Evolutionary conservation across 2,113 vertebrate genomes (phyloP).

Genomic region (Ctenomys sociabilis): DNA sequence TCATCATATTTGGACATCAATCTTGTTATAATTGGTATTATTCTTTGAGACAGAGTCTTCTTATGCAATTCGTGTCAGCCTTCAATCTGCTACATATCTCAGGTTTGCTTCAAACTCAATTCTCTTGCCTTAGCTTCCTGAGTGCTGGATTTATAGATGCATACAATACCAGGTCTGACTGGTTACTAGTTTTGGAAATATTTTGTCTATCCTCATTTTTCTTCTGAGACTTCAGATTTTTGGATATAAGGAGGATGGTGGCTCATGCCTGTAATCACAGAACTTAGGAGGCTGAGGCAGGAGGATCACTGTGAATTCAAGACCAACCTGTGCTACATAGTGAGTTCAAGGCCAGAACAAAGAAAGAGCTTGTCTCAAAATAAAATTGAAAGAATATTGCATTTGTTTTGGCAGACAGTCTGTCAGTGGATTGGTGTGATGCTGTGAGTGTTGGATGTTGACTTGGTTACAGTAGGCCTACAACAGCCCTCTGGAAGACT

Average conservation of each 20-base stretch:
- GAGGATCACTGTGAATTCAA: not conserved
- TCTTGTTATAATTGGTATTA: not conserved
- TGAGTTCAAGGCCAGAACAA: not conserved
- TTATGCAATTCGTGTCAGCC: not conserved
- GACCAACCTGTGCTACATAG: not conserved
- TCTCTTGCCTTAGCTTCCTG: not conserved
- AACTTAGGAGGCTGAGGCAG: not conserved
- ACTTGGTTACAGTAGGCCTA: not conserved
- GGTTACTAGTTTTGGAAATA: not conserved
- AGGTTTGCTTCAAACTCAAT: not conserved
- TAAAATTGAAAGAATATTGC: not conserved
- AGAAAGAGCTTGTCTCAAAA: not conserved
- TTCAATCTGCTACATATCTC: not conserved
- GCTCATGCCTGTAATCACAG: not conserved
- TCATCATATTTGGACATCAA: not conserved
- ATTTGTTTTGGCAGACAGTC: not conserved
- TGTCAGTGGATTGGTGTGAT: not conserved
- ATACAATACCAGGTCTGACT: not conserved
- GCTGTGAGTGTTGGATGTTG: not conserved
- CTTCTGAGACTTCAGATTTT: conserved; percentile 3
- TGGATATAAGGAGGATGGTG: not conserved
- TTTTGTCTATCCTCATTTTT: not conserved
- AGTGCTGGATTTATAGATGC: not conserved
- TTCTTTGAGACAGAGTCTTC: not conserved
- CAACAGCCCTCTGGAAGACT: not conserved